phyloP scores from a whole-genome alignment of 2,797 vertebrate species.

The Amniataba percoides region DNA sequence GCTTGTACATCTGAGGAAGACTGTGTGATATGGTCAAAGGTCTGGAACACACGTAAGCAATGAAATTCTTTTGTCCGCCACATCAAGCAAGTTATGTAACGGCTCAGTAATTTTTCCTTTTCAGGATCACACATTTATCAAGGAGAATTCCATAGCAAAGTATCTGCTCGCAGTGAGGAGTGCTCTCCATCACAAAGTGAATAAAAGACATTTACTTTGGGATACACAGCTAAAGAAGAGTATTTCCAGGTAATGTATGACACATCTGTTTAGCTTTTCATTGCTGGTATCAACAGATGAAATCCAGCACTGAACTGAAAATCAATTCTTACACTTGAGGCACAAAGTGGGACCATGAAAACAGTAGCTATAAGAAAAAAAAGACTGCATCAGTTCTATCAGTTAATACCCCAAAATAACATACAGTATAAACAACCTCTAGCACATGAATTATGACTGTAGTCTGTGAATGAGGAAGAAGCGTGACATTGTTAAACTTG shows the following conservation, averaged over 20 bases:
- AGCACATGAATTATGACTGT: neutral
- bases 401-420: neutral
- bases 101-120: neutral
- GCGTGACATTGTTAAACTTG: neutral
- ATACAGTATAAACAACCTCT: neutral
- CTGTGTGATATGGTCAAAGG: neutral
- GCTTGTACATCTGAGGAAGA: neutral
- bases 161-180: neutral
- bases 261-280: too few species aligned
- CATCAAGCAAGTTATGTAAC: neutral
- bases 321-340: neutral
- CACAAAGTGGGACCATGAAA: neutral
- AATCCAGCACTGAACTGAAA: neutral
- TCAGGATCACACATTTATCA: too few species aligned
- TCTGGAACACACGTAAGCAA: neutral
- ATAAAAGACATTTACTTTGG: neutral
- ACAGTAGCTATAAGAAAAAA: neutral
- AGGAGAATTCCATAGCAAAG: too few species aligned
- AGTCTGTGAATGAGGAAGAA: neutral
- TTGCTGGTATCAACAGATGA: neutral
- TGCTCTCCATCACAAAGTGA: neutral
- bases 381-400: neutral
- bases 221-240: neutral
- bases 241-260: neutral
- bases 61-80: neutral